Evolutionary conservation across 2,888 invertebrate genomes (phyloP), one percentile per base, ranked within the genome.

Genomic region (Fragum fragum): DNA sequence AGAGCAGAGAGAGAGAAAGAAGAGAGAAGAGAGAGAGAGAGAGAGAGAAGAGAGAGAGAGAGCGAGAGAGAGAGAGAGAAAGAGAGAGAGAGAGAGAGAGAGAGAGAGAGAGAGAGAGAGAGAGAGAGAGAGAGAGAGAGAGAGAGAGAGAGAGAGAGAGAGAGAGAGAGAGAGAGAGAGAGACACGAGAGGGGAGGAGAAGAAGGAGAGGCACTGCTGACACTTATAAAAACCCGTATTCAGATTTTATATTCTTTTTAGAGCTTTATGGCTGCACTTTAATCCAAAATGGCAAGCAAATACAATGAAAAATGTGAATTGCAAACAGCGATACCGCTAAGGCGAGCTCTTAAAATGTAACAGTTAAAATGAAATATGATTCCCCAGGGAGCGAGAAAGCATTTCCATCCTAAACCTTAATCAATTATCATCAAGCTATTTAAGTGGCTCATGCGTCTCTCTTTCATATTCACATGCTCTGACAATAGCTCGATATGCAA

Each of bases 341-440:
- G 36, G 18, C 36, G 32, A 63, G 28, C 32, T 63, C 63, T 63
- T 63, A 63, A 63, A 63, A 36, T 21, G 63, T 63, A 28, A 63
- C 28, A 63, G 28, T 63, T 63, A 63, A 63, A 63, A 63, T 63
- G 63, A 63, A 63, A 63, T 63, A 63, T 63, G 63, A 28, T 63
- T 36, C 63, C 63, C 36, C 14, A 36, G 63, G 63, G 63, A 36
- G 16, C n/a, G 63, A n/a, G 36, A 63, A 61, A 63, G 28, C 63
- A 63, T 63, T 63, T 63, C n/a, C 63, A 63, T 63, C 63, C 23
- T 23, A 57, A 28, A 32, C 32, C 21, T 36, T 36, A 23, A 63
- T 63, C 63, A 32, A 63, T 63, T 63, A 63, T n/a, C 32, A 63
- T 63, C 32, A 63, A 32, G 36, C 63, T n/a, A n/a, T 32, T 29